Evolutionary conservation across 2,888 invertebrate species (phyloP).

Genomic region (Hyles lineata): DNA sequence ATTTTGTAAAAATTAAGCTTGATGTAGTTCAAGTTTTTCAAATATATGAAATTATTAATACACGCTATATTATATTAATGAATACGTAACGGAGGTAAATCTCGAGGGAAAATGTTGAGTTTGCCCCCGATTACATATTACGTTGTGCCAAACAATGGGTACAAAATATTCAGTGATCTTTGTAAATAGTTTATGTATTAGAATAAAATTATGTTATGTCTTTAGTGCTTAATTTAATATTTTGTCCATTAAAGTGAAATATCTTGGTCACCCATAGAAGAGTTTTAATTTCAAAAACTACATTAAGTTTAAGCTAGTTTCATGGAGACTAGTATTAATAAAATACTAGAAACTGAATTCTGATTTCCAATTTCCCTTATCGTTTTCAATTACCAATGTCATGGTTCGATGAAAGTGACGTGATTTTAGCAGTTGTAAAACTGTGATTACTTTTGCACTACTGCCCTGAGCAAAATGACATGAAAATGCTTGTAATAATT

Average conservation of each 20-base stretch:
- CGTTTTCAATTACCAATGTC: conserved; percentile 23
- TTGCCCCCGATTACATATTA: conserved; percentile 8
- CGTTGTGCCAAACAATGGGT: background rate
- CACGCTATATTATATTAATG: background rate
- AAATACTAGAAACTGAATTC: background rate
- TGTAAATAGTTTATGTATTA: conserved; percentile 36
- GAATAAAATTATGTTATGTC: background rate
- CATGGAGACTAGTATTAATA: background rate
- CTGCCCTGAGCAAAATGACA: conserved; percentile 43
- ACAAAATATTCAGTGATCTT: conserved; percentile 32
- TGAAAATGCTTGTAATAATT: conserved; percentile 52
- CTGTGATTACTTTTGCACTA: background rate
- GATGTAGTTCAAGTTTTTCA: background rate
- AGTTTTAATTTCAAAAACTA: too few species aligned
- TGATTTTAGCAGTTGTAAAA: conserved; percentile 8
- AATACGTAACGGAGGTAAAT: conserved; percentile 2
- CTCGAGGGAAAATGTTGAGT: conserved; percentile 5
- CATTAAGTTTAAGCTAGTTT: background rate
- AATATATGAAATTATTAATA: background rate
- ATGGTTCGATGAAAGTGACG: conserved; percentile 5
- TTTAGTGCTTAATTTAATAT: background rate
- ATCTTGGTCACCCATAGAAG: too few species aligned
- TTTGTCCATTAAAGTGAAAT: background rate
- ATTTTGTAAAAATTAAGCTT: background rate
- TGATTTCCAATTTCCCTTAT: conserved; percentile 22